These are phyloP conservation scores for Mesopsocus fuscifrons DNA, from an alignment of 2,888 invertebrate genomes.

Conservation along the genomic window DNA sequence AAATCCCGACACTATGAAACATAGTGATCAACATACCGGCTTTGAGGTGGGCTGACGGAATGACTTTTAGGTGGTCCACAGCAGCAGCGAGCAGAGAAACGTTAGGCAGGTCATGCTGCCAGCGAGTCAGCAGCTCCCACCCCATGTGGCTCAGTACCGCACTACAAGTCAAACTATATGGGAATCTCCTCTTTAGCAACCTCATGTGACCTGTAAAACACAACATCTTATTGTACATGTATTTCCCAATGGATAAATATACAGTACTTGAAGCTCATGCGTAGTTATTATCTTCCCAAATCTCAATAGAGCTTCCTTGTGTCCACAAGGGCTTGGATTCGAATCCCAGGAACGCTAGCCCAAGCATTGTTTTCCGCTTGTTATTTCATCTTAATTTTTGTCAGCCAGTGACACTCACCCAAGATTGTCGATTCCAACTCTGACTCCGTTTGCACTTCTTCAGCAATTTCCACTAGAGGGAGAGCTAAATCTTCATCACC, in stretches of 20 bases:
- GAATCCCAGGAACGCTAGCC: no score
- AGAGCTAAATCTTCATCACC: no score
- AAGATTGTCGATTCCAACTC: slow-evolving; percentile 19
- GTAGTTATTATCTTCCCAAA: no score
- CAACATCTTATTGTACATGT: no score
- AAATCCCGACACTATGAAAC: no score
- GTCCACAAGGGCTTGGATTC: no score
- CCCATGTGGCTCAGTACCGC: slow-evolving; percentile 67
- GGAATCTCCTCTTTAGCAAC: slow-evolving; percentile 57
- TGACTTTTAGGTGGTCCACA: slow-evolving; percentile 42
- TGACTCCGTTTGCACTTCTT: slow-evolving; percentile 18
- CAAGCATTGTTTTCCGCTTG: no score
- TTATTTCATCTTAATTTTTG: no score
- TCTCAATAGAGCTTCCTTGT: no score
- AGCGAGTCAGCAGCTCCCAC: slow-evolving; percentile 78
- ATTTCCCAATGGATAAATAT: no score
- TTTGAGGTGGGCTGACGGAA: slow-evolving; percentile 43
- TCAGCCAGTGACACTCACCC: no score
- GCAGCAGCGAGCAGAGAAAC: slow-evolving; percentile 49
- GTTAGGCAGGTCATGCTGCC: slow-evolving; percentile 58
- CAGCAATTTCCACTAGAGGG: slow-evolving; percentile 19
- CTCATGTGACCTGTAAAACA: slow-evolving; percentile 31
- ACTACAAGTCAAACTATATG: slow-evolving; percentile 62
- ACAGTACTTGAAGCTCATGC: no score
- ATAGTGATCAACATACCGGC: slow-evolving; percentile 33